Conservation (phyloP, 2,113 vertebrate genomes). For the Poicephalus gulielmi region DNA sequence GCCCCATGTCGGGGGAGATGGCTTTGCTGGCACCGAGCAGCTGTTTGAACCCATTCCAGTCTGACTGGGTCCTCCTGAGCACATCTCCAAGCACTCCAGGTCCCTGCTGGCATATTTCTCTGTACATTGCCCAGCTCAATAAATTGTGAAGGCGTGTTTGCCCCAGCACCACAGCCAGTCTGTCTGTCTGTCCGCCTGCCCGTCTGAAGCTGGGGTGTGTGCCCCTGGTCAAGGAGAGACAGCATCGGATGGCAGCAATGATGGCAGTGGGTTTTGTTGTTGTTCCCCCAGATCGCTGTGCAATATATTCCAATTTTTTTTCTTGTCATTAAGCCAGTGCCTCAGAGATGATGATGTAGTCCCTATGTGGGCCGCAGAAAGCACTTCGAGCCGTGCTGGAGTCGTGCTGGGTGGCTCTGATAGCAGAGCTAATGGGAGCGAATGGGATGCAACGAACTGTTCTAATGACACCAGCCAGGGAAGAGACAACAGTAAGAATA, state of each 20-base stretch:
- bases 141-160: not conserved
- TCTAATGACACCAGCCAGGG: slow-evolving; percentile 94
- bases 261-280: not conserved
- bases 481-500: slow-evolving; percentile 94
- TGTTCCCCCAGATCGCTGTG: slow-evolving; percentile 67
- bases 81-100: not conserved
- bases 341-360: slow-evolving; percentile 91
- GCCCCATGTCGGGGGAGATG: not conserved
- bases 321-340: slow-evolving; percentile 92
- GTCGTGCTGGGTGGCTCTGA: slow-evolving; percentile 93
- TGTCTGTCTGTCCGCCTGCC: not conserved
- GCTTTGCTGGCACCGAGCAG: slow-evolving; percentile 22
- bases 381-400: slow-evolving; percentile 92
- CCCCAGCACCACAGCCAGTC: not conserved
- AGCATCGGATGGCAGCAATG: not conserved
- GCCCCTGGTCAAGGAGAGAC: not conserved
- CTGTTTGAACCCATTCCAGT: slow-evolving; percentile 55
- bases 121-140: slow-evolving; percentile 24
- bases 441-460: slow-evolving; percentile 91
- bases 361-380: slow-evolving; percentile 89
- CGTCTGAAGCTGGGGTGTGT: rapidly evolving
- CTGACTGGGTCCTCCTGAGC: not conserved
- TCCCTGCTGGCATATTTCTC: slow-evolving; percentile 14
- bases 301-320: slow-evolving; percentile 87
- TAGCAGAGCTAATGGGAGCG: slow-evolving; percentile 94